Evolutionary conservation across 2,888 invertebrate species (phyloP), one percentile per base, ranked within the genome.

Genomic region (Punctoribates punctum): DNA sequence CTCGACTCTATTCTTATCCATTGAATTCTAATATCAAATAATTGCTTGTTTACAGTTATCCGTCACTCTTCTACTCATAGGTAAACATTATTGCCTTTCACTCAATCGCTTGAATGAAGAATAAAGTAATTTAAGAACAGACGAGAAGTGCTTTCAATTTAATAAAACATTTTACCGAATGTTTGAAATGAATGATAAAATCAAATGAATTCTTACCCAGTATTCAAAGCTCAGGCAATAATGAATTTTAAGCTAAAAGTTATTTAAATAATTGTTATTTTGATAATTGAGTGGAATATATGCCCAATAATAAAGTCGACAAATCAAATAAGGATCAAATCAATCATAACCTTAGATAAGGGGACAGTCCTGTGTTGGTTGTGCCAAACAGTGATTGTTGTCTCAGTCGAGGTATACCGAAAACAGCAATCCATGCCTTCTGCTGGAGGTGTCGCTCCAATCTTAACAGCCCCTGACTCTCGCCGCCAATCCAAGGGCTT

Each of bases 401-500:
- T 0, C 92, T 92, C 92, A 93, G 93, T 85, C 93, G 93, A 0
- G 93, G 93, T 70, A 90, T 86, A 11, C 92, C 93, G 83, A 93
- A 93, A 25, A 91, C 91, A n/a, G 92, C 93, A 11, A 93, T 92
- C 92, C 93, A 93, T 0, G 92, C 93, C 84, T 93, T 83, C 77
- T 84, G 80, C 81, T 85, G 82, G 57, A 86, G 80, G 79, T 85
- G 85, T 60, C 85, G 80, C 81, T 92, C 91, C 76, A 94, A 84
- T 72, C 93, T 86, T 15, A 88, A 86, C 79, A 93, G 83, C 0
- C 86, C 87, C 82, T 92, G 91, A 48, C 87, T 89, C 82, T 92
- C 92, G 0, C 92, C 91, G 0, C 93, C 94, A 77, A 89, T 85
- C 91, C 93, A 93, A 0, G 90, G 87, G 0, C 91, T 88, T 5